Evolutionary conservation across 2,888 invertebrate species (phyloP).

Genomic region (Teleogryllus oceanicus): DNA sequence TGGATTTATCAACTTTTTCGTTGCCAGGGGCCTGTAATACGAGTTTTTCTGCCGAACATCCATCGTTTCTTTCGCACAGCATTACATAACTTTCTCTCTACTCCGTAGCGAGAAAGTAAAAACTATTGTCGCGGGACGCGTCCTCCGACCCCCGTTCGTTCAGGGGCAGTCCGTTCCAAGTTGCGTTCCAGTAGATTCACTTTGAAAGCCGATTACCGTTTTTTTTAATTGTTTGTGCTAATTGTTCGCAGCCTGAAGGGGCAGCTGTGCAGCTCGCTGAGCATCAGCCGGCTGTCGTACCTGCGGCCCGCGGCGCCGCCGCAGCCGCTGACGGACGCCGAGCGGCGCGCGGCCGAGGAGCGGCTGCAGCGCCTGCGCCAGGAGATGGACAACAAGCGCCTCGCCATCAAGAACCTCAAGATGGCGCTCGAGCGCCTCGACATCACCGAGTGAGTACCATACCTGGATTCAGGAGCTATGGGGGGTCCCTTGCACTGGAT

Average conservation of each 20-base stretch:
- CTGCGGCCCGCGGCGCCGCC: constrained; percentile 33
- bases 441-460: constrained; percentile 74
- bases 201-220: not conserved
- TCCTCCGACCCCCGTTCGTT: too few species aligned
- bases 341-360: constrained; percentile 58
- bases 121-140: too few species aligned
- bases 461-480: too few species aligned
- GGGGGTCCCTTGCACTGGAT: too few species aligned
- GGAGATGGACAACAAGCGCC: constrained; percentile 74
- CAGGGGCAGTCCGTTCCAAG: too few species aligned
- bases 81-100: too few species aligned
- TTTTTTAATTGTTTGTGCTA: too few species aligned
- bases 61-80: too few species aligned
- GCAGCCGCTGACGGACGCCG: constrained; percentile 52
- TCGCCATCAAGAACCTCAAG: constrained; percentile 77
- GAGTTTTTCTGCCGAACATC: too few species aligned
- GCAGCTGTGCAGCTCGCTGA: constrained; percentile 62
- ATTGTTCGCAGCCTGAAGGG: constrained; percentile 56
- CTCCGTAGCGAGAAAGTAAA: too few species aligned
- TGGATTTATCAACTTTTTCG: too few species aligned
- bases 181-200: not conserved
- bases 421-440: constrained; percentile 76
- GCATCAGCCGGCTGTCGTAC: constrained; percentile 44
- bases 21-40: too few species aligned
- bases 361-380: constrained; percentile 58